phyloP scores from a whole-genome alignment of 23 tunicate species.

The Styela clava region DNA sequence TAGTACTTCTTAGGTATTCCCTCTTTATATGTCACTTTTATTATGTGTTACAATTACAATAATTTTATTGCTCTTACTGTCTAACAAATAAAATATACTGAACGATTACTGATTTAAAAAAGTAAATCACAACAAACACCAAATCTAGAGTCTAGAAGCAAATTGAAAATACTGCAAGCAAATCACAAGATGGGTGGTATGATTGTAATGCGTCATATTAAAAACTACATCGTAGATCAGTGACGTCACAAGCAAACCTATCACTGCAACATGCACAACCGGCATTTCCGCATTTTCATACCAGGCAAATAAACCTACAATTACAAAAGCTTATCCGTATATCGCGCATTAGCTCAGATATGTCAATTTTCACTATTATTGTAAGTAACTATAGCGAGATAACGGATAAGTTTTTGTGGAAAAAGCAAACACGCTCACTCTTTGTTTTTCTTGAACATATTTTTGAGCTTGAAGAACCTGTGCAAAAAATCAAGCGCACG shows the following conservation, averaged over 20 bases:
- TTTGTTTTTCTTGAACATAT: constrained; percentile 44
- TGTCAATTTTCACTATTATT: not conserved
- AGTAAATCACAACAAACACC: too few species aligned
- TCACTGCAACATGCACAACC: not conserved
- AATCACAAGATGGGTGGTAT: not conserved
- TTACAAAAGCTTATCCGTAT: not conserved
- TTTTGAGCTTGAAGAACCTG: constrained; percentile 79
- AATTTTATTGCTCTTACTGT: too few species aligned
- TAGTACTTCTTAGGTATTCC: too few species aligned
- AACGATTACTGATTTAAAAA: too few species aligned
- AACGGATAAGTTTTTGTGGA: not conserved
- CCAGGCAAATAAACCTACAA: not conserved
- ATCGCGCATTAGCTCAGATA: not conserved
- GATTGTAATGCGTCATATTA: not conserved
- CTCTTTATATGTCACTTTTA: too few species aligned
- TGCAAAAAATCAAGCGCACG: not conserved
- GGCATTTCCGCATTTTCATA: not conserved
- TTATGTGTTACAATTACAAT: too few species aligned
- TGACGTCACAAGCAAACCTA: not conserved
- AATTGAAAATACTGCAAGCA: not conserved
- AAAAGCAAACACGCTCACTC: constrained; percentile 31
- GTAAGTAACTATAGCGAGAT: not conserved
- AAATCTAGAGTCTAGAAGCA: too few species aligned
- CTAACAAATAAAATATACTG: too few species aligned
- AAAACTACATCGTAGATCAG: not conserved